Evolutionary conservation across 1,140 invertebrate genomes (phyloP), one percentile per base, ranked within the genome.

Genomic region (Cyrtorhinus lividipennis): DNA sequence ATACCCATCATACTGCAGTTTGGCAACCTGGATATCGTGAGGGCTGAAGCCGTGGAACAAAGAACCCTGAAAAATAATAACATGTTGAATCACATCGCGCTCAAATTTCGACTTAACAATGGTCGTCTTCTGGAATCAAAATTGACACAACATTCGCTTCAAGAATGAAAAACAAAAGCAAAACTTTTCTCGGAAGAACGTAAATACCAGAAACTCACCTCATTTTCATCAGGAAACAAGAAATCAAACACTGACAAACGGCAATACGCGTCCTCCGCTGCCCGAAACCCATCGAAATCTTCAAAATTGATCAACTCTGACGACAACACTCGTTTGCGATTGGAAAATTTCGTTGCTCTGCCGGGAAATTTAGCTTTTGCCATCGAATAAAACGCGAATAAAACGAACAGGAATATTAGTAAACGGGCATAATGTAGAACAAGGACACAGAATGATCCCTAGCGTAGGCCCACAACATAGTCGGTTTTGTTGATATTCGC

Each of bases 311-410:
- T 60, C 15, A n/a, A 13, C 22, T 48, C 24, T n/a, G n/a, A 24
- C 23, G 60, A 64, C 2, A 30, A 58, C 22, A 87, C 81, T 76
- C 85, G 80, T 74, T 85, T 87, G 79, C 84, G 84, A 76, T 86
- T 86, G 72, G 85, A 83, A 77, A 84, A 83, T 79, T 88, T 88
- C 67, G 85, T 82, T 73, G 86, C 86, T 80, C 87, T 88, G 68
- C 86, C 86, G 72, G 86, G 86, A 80, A 88, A 88, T 80, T 86
- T 87, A 74, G 84, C 79, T 72, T 78, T 78, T 66, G 77, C 79
- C 80, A 82, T 82, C 72, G n/a, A n/a, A n/a, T n/a, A n/a, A n/a
- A n/a, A n/a, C n/a, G n/a, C 53, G n/a, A n/a, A 38, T 38, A 38
- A 38, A 38, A 15, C 30, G 30, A 38, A 38, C 5, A 15, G 30